Evolutionary conservation across 2,888 invertebrate species (phyloP).

Genomic region (Luffia ferchaultella): DNA sequence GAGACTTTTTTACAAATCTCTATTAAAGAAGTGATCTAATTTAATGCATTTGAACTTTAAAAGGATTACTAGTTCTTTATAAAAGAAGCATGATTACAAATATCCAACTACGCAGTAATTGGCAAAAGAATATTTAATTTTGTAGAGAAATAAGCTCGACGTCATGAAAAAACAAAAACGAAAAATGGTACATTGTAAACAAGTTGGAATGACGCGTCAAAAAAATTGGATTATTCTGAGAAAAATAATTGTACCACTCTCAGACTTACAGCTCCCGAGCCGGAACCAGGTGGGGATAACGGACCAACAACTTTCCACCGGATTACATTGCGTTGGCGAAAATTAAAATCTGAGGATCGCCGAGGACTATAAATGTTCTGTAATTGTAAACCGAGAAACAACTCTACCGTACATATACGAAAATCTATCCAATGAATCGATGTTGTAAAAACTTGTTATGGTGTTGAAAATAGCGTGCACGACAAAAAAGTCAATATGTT

Average conservation of each 20-base stretch:
- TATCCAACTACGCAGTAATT: too few species aligned
- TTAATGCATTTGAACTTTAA: too few species aligned
- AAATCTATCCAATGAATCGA: too few species aligned
- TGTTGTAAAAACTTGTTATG: too few species aligned
- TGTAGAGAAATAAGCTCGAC: background rate
- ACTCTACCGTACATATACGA: too few species aligned
- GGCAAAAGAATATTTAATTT: background rate
- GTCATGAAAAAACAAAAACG: background rate
- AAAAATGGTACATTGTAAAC: background rate
- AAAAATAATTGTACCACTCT: background rate
- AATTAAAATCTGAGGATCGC: background rate
- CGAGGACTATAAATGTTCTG: background rate
- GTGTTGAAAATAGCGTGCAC: too few species aligned
- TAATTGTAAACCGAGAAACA: too few species aligned
- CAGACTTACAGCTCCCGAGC: background rate
- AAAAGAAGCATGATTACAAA: too few species aligned
- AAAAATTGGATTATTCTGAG: background rate
- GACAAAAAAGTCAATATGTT: too few species aligned
- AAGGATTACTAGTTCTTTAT: too few species aligned
- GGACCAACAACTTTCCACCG: background rate
- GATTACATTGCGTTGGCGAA: background rate
- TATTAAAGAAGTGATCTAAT: too few species aligned
- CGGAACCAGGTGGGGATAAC: background rate
- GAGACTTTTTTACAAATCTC: too few species aligned
- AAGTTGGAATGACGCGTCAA: background rate